A percentile compares a stretch with the other conserved stretches of the same genome.
These are phyloP conservation scores for Apamea anceps DNA, from an alignment of 2,888 invertebrate genomes.

Conservation along the genomic window DNA sequence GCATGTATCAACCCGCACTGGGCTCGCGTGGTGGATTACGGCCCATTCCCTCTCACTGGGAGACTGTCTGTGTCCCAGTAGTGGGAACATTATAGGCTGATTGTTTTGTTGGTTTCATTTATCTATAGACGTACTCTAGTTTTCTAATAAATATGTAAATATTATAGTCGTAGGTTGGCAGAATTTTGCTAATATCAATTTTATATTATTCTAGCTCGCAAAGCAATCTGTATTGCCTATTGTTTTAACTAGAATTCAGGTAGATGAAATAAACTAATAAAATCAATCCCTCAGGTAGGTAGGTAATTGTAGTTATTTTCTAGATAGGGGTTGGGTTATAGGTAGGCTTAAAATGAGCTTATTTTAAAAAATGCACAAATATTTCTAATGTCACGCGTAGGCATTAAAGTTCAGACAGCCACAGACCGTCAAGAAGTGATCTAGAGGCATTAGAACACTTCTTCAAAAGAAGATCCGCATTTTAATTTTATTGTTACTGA, in stretches of 20 bases:
- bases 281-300: neutral
- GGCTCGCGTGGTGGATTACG: neutral
- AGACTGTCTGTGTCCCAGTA: too few relatives aligned
- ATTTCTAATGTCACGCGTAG: neutral
- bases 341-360: too few relatives aligned
- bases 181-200: neutral
- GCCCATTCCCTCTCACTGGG: too few relatives aligned
- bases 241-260: neutral
- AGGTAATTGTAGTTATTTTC: neutral
- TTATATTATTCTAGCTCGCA: neutral
- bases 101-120: neutral
- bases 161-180: neutral
- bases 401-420: neutral
- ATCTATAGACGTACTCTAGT: neutral
- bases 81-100: neutral
- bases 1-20: neutral
- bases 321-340: too few relatives aligned
- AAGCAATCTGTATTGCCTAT: neutral
- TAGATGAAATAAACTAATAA: neutral
- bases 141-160: conserved; percentile 7
- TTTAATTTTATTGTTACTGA: too few relatives aligned
- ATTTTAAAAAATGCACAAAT: neutral
- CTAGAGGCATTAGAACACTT: too few relatives aligned
- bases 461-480: too few relatives aligned
- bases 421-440: neutral